Evolutionary conservation across 2,797 vertebrate species (phyloP), one percentile per base, ranked within the genome.

Genomic region (Pogonophryne albipinna): DNA sequence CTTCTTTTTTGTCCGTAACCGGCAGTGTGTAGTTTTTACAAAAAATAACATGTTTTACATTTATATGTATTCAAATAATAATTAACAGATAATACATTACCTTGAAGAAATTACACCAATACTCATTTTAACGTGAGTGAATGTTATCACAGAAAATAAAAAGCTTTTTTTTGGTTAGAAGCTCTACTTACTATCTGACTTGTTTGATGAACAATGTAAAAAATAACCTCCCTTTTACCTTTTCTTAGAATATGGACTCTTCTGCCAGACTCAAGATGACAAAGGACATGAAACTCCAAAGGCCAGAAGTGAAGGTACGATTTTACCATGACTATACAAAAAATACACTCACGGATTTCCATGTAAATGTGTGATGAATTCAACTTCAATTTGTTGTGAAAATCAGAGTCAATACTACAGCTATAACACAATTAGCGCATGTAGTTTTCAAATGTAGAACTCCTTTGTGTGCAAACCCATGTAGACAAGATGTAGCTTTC

Each of bases 211-310:
- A 3, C 7, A 17, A 53, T n/a, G 11, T 1, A 20, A 14, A 3
- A 4, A 20, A 16, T 3, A 2, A 4, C 6, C 4, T 15, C 3
- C 1, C 23, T 1, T n/a, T 31, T 13, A 4, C 5, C 10, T 50
- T 60, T 16, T 45, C 46, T 34, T 70, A 95, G 92, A 79, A 8
- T 4, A 95, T 95, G 95, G 94, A 94, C 69, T 72, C 90, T 52
- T 55, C 90, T 78, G 73, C 86, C 5, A 89, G 76, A 49, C 69
- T 74, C 13, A 94, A 86, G 74, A 13, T 88, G 41, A 55, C 74
- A 8, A 94, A 82, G 56, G 88, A 91, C 31, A 41, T 50, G 16
- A 91, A 88, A 42, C 63, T 20, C 55, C 89, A 83, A 2, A 90
- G 66, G 60, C 51, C 88, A 53, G 93, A 92, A 38, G 13, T 76